A percentile compares a stretch with the other conserved stretches of the same genome.
These are phyloP conservation scores for Idaea aversata DNA, from an alignment of 2,888 invertebrate genomes.

Conservation along the genomic window DNA sequence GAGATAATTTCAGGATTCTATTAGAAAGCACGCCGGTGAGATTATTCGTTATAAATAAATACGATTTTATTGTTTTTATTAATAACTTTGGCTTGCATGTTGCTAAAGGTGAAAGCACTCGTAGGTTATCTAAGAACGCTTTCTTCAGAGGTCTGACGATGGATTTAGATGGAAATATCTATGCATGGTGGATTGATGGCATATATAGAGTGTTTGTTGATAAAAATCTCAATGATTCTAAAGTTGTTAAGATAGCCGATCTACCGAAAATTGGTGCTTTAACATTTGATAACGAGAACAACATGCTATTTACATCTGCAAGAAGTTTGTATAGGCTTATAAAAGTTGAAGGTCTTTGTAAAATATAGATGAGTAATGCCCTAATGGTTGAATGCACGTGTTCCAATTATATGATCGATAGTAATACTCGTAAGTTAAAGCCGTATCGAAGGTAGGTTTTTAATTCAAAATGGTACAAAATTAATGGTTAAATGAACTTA, in stretches of 20 bases:
- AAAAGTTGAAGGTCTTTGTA: slow-evolving; percentile 34
- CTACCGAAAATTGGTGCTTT: slow-evolving; percentile 54
- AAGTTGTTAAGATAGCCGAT: slow-evolving; percentile 46
- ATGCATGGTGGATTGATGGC: slow-evolving; percentile 70
- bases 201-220: slow-evolving; percentile 57
- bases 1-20: slow-evolving; percentile 48
- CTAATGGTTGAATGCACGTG: neutral
- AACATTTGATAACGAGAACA: slow-evolving; percentile 62
- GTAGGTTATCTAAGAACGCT: slow-evolving; percentile 53
- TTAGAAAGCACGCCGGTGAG: slow-evolving; percentile 49
- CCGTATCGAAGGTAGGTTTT: neutral
- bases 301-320: slow-evolving; percentile 56
- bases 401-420: neutral
- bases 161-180: slow-evolving; percentile 56
- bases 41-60: slow-evolving; percentile 59
- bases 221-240: slow-evolving; percentile 45
- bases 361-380: slow-evolving; percentile 8
- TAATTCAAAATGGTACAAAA: neutral
- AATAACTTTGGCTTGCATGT: slow-evolving; percentile 56
- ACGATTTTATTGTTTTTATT: slow-evolving; percentile 53
- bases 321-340: slow-evolving; percentile 48
- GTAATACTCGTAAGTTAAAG: neutral
- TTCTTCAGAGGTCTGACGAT: slow-evolving; percentile 62
- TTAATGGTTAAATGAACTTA: too few relatives aligned
- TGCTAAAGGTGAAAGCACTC: slow-evolving; percentile 40